Conservation (phyloP, 2,797 vertebrate genomes). For the Urophycis tenuis region DNA sequence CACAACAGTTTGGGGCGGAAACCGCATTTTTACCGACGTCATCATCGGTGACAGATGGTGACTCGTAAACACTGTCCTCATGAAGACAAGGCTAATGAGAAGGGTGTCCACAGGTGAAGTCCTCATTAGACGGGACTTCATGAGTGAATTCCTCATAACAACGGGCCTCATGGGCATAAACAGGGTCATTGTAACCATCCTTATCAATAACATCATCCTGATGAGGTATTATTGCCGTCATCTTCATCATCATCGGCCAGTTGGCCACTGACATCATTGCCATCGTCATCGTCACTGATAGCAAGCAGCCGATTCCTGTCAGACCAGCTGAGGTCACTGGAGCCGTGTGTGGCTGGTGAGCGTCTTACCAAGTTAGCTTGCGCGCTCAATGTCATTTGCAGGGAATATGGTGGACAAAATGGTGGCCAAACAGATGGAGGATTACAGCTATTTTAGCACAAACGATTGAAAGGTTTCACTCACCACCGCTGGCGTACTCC, state of each 20-base stretch:
- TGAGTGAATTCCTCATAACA: neutral
- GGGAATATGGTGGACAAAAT: neutral
- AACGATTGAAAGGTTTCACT: conserved; percentile 52
- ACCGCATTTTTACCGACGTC: neutral
- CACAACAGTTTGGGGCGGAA: neutral
- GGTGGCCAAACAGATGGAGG: neutral
- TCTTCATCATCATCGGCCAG: neutral
- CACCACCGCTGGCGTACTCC: conserved; percentile 95
- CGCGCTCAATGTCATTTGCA: too few relatives aligned
- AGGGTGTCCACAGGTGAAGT: neutral
- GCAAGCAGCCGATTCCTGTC: neutral
- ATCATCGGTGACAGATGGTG: too few relatives aligned
- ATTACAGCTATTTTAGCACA: neutral
- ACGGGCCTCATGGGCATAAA: neutral
- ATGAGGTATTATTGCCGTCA: neutral
- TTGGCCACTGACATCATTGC: neutral
- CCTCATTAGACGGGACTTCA: neutral
- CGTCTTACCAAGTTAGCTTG: too few relatives aligned
- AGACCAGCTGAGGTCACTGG: conserved; percentile 3
- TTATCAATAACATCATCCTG: neutral
- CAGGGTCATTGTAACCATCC: neutral
- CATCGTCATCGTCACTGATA: neutral
- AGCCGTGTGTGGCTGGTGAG: neutral
- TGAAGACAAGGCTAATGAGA: neutral
- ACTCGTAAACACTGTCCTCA: too few relatives aligned